Evolutionary conservation across 2,888 invertebrate species (phyloP).

Genomic region (Tubulanus polymorphus): DNA sequence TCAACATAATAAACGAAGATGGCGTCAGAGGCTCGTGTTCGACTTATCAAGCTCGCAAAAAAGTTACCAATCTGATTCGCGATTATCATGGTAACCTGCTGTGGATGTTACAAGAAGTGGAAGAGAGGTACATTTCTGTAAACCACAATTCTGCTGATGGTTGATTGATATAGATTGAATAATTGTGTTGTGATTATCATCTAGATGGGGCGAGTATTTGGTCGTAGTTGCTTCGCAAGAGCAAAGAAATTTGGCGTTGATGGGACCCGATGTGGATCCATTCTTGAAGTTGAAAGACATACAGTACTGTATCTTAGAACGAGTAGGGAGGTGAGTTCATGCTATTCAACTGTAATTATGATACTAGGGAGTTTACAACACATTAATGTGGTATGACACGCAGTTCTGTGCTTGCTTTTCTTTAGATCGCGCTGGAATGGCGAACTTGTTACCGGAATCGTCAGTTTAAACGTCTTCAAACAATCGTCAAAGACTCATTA

Average conservation of each 20-base stretch:
- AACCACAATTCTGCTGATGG: neutral
- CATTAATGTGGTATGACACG: neutral
- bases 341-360: too few species aligned
- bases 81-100: slow-evolving; percentile 15
- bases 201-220: slow-evolving; percentile 63
- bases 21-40: slow-evolving; percentile 67
- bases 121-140: slow-evolving; percentile 53
- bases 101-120: slow-evolving; percentile 56
- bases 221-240: slow-evolving; percentile 69
- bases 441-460: slow-evolving; percentile 62
- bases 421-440: slow-evolving; percentile 63
- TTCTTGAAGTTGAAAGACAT: slow-evolving; percentile 57
- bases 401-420: neutral
- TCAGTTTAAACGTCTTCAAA: slow-evolving; percentile 56
- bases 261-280: slow-evolving; percentile 54
- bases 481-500: slow-evolving; percentile 59
- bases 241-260: slow-evolving; percentile 60
- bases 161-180: neutral
- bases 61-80: slow-evolving; percentile 56
- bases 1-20: slow-evolving; percentile 58
- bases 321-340: slow-evolving; percentile 62
- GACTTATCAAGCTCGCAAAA: slow-evolving; percentile 60
- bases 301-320: slow-evolving; percentile 71
- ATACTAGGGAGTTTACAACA: too few species aligned
- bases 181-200: neutral